Evolutionary conservation across 2,113 vertebrate species (phyloP).

Genomic region (Hassar affinis): DNA sequence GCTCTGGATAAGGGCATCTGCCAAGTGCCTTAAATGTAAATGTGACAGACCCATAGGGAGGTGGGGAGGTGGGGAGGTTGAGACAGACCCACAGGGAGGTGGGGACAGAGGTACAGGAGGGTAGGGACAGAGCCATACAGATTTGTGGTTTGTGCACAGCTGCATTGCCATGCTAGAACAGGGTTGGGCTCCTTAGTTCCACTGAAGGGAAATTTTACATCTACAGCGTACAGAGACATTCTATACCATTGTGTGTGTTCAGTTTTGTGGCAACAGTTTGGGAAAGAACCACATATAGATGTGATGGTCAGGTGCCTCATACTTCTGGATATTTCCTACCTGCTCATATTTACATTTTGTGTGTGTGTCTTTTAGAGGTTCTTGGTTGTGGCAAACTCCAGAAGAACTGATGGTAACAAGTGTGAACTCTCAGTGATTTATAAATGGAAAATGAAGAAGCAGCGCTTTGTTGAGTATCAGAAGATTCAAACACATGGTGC

Average conservation of each 20-base stretch:
- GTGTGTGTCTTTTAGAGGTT: slow-evolving; percentile 43
- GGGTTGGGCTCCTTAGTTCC: neutral
- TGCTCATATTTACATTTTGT: no score
- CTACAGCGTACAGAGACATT: neutral
- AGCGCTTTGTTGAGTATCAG: slow-evolving; percentile 81
- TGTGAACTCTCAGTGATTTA: slow-evolving; percentile 82
- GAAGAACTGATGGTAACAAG: slow-evolving; percentile 63
- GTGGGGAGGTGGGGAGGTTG: neutral
- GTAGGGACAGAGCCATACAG: neutral
- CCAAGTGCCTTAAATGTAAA: no score
- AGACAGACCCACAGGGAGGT: neutral
- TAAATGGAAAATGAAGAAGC: slow-evolving; percentile 78
- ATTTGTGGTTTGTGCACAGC: no score
- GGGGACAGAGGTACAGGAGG: neutral
- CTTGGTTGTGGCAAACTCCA: slow-evolving; percentile 62
- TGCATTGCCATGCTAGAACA: no score
- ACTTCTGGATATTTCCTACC: neutral
- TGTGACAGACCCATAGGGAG: neutral
- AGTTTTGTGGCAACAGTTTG: neutral
- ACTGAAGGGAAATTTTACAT: neutral
- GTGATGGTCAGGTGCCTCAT: neutral
- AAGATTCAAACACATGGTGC: slow-evolving; percentile 83
- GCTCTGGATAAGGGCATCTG: no score
- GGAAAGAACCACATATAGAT: neutral
- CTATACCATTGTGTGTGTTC: neutral